These are phyloP conservation scores for Lamprotornis superbus DNA, from an alignment of 2,113 vertebrate species.

Conservation along the genomic window DNA sequence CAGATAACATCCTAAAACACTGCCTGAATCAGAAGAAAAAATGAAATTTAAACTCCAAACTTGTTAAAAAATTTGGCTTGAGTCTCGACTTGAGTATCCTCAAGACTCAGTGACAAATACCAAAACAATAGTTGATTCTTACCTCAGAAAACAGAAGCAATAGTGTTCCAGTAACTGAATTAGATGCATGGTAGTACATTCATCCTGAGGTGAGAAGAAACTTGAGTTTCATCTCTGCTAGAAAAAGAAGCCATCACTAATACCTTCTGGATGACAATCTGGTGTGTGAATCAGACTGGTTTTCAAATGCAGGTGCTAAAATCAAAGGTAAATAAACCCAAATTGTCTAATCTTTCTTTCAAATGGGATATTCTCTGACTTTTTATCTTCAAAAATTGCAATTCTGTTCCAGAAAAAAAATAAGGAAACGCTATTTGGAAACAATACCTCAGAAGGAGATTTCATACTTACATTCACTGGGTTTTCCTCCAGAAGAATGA, in stretches of 20 bases:
- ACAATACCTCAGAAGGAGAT: not conserved
- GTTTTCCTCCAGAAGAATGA: not conserved
- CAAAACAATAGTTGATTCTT: not conserved
- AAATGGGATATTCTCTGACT: not conserved
- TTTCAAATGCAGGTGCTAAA: not conserved
- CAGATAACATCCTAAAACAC: not conserved
- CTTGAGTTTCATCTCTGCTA: not conserved
- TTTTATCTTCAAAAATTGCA: not conserved
- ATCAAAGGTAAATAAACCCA: not conserved
- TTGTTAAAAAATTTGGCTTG: not conserved
- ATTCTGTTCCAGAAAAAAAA: not conserved
- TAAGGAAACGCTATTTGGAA: not conserved
- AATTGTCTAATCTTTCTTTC: not conserved
- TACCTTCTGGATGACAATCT: not conserved
- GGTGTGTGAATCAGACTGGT: not conserved
- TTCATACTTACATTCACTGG: not conserved
- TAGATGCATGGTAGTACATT: not conserved
- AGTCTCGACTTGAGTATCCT: not conserved
- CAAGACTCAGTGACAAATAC: not conserved
- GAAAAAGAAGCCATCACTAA: not conserved
- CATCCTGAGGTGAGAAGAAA: not conserved
- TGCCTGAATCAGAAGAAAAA: not conserved
- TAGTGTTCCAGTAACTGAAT: not conserved
- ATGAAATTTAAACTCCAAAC: not conserved
- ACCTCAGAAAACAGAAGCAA: not conserved